Base-by-base conservation (phyloP, 2,888 invertebrate species). In the Aproaerema taeniolella region DNA sequence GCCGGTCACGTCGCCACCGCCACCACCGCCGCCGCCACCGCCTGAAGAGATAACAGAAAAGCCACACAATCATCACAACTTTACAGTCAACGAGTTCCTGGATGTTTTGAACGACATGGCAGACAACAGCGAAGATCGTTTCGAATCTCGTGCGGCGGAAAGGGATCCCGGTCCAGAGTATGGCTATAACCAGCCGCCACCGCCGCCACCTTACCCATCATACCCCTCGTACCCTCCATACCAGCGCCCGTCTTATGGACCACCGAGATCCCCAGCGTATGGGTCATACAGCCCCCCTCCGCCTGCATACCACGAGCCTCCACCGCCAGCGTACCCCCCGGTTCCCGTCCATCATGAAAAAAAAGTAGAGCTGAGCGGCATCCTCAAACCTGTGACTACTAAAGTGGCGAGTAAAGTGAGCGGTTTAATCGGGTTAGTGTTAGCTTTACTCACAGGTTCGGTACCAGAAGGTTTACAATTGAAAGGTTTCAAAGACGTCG, bases 401-500 rank as follows among this genome's bases (percentile, higher is more conserved):
- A 80, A 76, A 52, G 61, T 62, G 31, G 58, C 76, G 1, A 58
- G 60, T 26, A 85, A 82, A 65, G 50, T 72, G 35, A 69, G 67
- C 31, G 74, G 79, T 24, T 50, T 87, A 28, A 60, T 81, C 17
- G 61, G 74, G 13, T 55, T 86, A 31, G 58, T 79, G 7, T 52
- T 80, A 11, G 57, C 75, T 15, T 55, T 85, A 6, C 51, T 86
- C 13, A 63, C 68, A 1, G 75, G 82, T 11, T 61, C 73, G 1
- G 44, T 61, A 3, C 49, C 65, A 0, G 68, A 68, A 15, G 70
- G 67, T 37, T 45, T 65, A 2, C 61, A 72, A 45, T 36, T 74
- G 30, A 66, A 60, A 47, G 82, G 81, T 9, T 63, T 86, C 16
- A 77, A 73, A 45, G 78, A 77, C 24, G 50, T 79, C 2, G 50